phyloP scores from a whole-genome alignment of 2,113 vertebrate genomes.

The Laticauda laticaudata region DNA sequence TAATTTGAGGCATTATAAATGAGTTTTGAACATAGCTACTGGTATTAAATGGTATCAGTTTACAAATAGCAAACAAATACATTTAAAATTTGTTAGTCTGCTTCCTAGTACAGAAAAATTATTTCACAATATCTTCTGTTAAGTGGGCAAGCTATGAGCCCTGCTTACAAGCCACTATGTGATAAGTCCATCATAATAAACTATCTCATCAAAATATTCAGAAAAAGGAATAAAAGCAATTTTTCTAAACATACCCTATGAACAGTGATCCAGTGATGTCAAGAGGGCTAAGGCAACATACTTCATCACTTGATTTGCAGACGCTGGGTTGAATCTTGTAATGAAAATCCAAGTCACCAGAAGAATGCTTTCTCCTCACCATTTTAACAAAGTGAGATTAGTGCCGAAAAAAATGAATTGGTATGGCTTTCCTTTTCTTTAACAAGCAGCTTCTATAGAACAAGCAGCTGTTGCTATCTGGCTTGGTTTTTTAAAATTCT shows the following conservation, averaged over 20 bases:
- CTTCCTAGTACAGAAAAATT: not conserved
- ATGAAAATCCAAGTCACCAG: slow-evolving; percentile 47
- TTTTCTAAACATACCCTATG: slow-evolving; percentile 63
- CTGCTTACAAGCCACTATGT: not conserved
- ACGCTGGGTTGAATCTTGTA: slow-evolving; percentile 43
- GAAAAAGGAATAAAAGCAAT: not conserved
- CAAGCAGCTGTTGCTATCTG: slow-evolving; percentile 31
- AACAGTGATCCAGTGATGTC: slow-evolving; percentile 61
- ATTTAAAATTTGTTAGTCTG: not conserved
- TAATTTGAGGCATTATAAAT: not conserved
- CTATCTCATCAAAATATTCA: not conserved
- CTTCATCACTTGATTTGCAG: not conserved
- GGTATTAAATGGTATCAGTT: not conserved
- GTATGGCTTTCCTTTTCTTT: not conserved
- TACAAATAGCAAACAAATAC: not conserved
- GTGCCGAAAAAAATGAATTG: not conserved
- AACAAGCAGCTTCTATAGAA: fast-evolving
- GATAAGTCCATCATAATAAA: not conserved
- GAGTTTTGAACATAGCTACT: not conserved
- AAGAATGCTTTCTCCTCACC: slow-evolving; percentile 55
- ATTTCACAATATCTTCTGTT: not conserved
- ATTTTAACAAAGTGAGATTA: slow-evolving; percentile 11
- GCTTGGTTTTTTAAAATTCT: slow-evolving; percentile 43
- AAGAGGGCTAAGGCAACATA: slow-evolving; percentile 27
- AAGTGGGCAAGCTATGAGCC: not conserved